Conservation (phyloP, 2,888 invertebrate species). For the Diadromus collaris region DNA sequence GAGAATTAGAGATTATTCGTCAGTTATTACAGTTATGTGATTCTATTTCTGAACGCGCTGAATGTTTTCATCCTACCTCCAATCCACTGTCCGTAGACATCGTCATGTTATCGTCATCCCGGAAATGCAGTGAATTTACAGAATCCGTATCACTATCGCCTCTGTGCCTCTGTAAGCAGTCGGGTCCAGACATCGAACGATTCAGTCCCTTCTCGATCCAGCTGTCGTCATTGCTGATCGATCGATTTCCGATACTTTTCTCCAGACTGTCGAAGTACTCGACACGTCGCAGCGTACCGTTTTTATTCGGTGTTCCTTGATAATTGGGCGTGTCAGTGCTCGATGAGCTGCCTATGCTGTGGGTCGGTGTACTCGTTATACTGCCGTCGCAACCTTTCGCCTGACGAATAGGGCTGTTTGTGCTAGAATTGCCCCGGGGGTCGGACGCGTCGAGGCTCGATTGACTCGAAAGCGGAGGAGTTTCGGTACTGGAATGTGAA, state of each 20-base stretch:
- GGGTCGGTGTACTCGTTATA: constrained; percentile 76
- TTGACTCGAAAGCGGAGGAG: constrained; percentile 66
- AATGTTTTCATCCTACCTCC: constrained; percentile 67
- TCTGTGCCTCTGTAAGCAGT: constrained; percentile 81
- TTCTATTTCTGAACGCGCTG: neutral
- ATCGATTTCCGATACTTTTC: constrained; percentile 76
- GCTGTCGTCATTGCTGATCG: constrained; percentile 80
- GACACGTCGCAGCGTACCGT: constrained; percentile 76
- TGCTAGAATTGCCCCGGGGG: constrained; percentile 66
- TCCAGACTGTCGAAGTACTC: constrained; percentile 79
- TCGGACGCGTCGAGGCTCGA: constrained; percentile 71
- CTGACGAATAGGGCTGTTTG: constrained; percentile 68
- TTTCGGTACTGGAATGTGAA: constrained; percentile 78
- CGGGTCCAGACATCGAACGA: constrained; percentile 83
- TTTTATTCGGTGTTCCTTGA: constrained; percentile 77
- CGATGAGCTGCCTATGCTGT: constrained; percentile 78
- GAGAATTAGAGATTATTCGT: neutral
- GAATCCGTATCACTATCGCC: constrained; percentile 79
- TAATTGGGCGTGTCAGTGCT: constrained; percentile 78
- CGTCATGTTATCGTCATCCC: constrained; percentile 78
- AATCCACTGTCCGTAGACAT: constrained; percentile 78
- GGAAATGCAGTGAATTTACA: constrained; percentile 76
- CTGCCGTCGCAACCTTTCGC: constrained; percentile 71
- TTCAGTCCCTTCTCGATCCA: constrained; percentile 81
- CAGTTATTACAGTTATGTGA: neutral